A percentile compares a stretch with the other conserved stretches of the same genome.
Evolutionary conservation across 23 tunicate genomes (phyloP).

Genomic region (Phallusia fumigata): DNA sequence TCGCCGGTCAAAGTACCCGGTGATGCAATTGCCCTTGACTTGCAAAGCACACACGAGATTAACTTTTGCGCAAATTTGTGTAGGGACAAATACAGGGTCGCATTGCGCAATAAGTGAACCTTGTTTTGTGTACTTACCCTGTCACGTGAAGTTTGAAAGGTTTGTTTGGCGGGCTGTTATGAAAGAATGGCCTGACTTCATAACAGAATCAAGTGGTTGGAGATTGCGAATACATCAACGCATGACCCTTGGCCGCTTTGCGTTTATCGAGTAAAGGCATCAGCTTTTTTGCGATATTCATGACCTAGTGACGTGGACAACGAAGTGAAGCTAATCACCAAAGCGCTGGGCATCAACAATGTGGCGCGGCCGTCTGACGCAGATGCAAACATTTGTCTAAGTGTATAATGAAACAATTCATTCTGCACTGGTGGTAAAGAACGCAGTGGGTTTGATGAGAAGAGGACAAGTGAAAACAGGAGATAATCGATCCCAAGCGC

Average conservation of each 20-base stretch:
- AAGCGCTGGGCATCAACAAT: no score
- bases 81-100: neutral
- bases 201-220: neutral
- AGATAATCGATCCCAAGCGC: neutral
- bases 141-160: neutral
- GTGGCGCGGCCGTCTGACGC: no score
- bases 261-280: constrained; percentile 3
- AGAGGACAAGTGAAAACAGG: neutral
- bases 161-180: neutral
- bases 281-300: neutral
- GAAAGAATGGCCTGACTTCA: neutral
- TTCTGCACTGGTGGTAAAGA: neutral
- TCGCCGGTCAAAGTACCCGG: no score
- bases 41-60: neutral
- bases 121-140: neutral
- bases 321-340: no score
- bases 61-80: neutral
- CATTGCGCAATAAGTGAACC: neutral
- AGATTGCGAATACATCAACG: neutral
- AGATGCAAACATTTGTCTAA: neutral
- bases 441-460: constrained; percentile 6
- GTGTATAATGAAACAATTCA: neutral
- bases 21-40: neutral
- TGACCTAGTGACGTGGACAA: neutral
- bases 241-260: neutral